These are phyloP conservation scores for Bubo scandiacus DNA, from an alignment of 2,113 vertebrate species.

Conservation along the genomic window DNA sequence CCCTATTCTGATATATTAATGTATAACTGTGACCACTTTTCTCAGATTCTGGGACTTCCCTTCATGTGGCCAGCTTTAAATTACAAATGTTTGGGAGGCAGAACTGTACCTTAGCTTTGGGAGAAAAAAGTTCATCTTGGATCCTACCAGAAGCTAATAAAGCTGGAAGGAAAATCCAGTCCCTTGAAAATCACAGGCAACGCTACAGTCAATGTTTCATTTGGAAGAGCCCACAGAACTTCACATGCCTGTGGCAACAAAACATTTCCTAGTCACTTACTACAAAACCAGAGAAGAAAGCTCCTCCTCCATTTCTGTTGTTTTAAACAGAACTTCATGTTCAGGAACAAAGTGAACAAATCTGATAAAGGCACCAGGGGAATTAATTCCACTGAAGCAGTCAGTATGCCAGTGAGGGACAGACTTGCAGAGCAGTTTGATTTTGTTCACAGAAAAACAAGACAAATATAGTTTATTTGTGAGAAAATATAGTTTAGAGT, in stretches of 20 bases:
- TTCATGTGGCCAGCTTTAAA: neutral
- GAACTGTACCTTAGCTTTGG: neutral
- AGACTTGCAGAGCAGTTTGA: neutral
- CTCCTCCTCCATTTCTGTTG: neutral
- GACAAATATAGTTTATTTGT: neutral
- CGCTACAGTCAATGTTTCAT: neutral
- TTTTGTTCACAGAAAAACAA: neutral
- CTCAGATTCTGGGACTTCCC: neutral
- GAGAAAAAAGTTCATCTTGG: neutral
- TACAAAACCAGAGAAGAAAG: neutral
- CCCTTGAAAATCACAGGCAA: neutral
- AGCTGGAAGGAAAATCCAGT: neutral
- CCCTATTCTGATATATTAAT: neutral
- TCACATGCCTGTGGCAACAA: neutral
- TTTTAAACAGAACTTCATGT: slow-evolving; percentile 11
- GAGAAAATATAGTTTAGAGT: neutral
- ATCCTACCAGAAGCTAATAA: neutral
- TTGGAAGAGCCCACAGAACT: neutral
- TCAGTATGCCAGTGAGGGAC: rapidly evolving
- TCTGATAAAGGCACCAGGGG: neutral
- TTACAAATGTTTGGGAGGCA: neutral
- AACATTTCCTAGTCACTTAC: neutral
- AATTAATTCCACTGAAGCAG: neutral
- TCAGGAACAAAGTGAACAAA: neutral
- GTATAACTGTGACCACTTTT: neutral